A percentile compares a stretch with the other conserved stretches of the same genome.
Evolutionary conservation across 1,140 invertebrate species (phyloP).

Genomic region (Pseudomyrmex flavicornis): DNA sequence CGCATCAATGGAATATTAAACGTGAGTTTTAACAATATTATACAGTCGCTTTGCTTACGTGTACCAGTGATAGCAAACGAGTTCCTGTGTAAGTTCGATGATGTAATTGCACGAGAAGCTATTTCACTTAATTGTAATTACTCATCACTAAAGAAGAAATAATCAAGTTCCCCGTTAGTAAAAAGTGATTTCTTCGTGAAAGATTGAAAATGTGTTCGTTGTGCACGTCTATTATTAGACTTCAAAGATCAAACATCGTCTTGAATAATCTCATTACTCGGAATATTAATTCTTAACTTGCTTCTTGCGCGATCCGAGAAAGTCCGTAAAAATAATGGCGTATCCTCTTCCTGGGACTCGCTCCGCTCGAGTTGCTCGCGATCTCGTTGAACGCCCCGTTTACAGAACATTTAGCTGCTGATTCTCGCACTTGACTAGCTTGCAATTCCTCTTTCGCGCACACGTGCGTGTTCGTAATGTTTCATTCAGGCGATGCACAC

Average conservation of each 20-base stretch:
- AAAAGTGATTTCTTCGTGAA: not conserved
- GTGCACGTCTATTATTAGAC: not conserved
- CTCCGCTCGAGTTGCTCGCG: constrained; percentile 36
- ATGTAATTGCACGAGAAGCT: constrained; percentile 12
- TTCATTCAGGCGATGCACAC: not conserved
- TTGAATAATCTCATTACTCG: not conserved
- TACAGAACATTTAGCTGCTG: constrained; percentile 45
- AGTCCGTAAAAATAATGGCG: constrained; percentile 21
- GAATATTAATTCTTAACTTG: not conserved
- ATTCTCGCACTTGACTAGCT: constrained; percentile 37
- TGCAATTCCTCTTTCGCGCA: constrained; percentile 15
- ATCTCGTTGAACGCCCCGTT: constrained; percentile 38
- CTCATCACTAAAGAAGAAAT: constrained; percentile 13
- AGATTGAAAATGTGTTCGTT: not conserved
- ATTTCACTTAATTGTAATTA: constrained; percentile 42
- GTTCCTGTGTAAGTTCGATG: constrained; percentile 26
- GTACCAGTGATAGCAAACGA: not conserved
- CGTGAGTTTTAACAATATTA: not conserved
- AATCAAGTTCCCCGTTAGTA: not conserved
- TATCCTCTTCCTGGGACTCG: not conserved
- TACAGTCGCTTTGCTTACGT: constrained; percentile 22
- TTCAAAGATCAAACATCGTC: not conserved
- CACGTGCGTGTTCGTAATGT: not conserved
- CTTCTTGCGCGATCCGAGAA: not conserved
- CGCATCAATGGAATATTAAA: constrained; percentile 17